These are phyloP conservation scores for Cydia fagiglandana DNA, from an alignment of 1,140 invertebrate species.

Conservation along the genomic window DNA sequence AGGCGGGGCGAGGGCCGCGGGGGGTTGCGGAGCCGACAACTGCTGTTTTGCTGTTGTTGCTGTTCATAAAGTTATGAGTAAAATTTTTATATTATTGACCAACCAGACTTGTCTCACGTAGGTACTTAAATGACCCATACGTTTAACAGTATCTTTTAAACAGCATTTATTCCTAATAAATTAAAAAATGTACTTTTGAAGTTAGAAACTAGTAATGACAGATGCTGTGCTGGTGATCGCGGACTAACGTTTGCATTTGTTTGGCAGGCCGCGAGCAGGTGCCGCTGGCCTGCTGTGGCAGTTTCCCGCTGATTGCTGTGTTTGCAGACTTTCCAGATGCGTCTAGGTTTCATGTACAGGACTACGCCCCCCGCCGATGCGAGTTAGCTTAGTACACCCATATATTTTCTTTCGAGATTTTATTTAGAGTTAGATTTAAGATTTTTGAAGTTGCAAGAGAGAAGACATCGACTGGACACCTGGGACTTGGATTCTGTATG, in stretches of 20 bases:
- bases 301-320: slow-evolving; percentile 75
- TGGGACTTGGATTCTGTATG: slow-evolving; percentile 21
- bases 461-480: slow-evolving; percentile 13
- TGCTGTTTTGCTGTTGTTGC: slow-evolving; percentile 77
- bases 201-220: background rate
- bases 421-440: slow-evolving; percentile 12
- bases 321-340: slow-evolving; percentile 65
- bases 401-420: background rate
- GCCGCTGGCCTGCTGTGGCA: slow-evolving; percentile 78
- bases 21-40: slow-evolving; percentile 73
- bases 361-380: slow-evolving; percentile 48
- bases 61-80: slow-evolving; percentile 76
- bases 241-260: slow-evolving; percentile 72
- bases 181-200: background rate
- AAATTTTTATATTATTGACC: slow-evolving; percentile 74
- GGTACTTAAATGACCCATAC: slow-evolving; percentile 9
- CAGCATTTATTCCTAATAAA: background rate
- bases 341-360: slow-evolving; percentile 61
- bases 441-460: slow-evolving; percentile 23
- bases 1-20: slow-evolving; percentile 69
- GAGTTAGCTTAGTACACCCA: slow-evolving; percentile 8
- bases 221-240: slow-evolving; percentile 5
- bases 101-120: slow-evolving; percentile 59
- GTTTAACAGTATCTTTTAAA: background rate
- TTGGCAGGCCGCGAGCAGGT: slow-evolving; percentile 75